These are phyloP conservation scores for Drusus annulatus DNA, from an alignment of 1,140 invertebrate genomes.

Conservation along the genomic window DNA sequence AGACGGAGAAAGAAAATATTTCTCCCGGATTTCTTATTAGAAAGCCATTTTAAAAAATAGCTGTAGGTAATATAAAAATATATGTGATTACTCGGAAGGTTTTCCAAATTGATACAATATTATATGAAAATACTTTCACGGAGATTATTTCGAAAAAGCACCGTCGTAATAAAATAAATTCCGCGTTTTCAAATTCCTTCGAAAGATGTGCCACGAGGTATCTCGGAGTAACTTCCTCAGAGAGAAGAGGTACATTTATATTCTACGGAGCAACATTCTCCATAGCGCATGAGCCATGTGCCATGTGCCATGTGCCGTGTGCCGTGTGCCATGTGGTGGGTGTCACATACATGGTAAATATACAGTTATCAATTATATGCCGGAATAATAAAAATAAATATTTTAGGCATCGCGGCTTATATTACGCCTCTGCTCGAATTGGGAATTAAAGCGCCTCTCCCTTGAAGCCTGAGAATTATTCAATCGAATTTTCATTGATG, in stretches of 20 bases:
- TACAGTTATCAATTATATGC: conserved; percentile 54
- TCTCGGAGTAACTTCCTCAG: background rate
- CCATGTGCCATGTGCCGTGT: no score
- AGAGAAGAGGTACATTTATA: conserved; percentile 10
- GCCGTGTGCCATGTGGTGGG: conserved; percentile 20
- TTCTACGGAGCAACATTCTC: conserved; percentile 15
- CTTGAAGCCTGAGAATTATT: no score
- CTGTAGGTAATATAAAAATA: background rate
- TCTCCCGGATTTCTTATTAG: no score
- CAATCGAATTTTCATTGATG: no score
- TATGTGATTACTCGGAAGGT: background rate
- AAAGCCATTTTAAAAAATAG: no score
- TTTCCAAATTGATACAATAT: background rate
- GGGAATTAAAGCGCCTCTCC: background rate
- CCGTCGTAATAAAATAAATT: background rate
- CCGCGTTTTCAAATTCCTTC: conserved; percentile 17
- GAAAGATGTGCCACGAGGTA: conserved; percentile 2
- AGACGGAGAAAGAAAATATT: no score
- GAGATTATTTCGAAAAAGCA: conserved; percentile 4
- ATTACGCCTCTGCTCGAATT: conserved; percentile 33
- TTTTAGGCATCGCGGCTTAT: conserved; percentile 4
- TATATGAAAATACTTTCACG: no score
- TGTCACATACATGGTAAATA: conserved; percentile 49
- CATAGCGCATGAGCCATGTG: background rate
- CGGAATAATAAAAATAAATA: conserved; percentile 51